Percentiles rank a stretch among this genome's conserved stretches.
phyloP scores from a whole-genome alignment of 2,113 vertebrate genomes.

The Brienomyrus longianalis region DNA sequence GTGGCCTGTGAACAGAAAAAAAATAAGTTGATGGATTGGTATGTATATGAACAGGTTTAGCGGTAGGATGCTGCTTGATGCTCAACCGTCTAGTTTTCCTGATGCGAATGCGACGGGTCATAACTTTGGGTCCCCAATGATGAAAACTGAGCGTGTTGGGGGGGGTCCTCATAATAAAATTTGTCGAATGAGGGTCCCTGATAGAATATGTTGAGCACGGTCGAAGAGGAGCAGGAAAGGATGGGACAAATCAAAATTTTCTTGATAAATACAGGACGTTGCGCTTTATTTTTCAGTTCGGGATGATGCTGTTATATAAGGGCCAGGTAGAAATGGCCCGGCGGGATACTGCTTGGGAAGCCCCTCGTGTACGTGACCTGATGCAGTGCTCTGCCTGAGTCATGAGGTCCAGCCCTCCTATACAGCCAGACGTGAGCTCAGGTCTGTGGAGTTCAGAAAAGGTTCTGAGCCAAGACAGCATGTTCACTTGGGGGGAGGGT shows the following conservation, averaged over 20 bases:
- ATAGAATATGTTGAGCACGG: neutral
- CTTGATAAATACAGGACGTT: neutral
- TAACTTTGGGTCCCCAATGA: neutral
- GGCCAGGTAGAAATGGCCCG: neutral
- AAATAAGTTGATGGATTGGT: neutral
- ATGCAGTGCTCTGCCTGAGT: constrained; percentile 27
- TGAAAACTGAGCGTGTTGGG: neutral
- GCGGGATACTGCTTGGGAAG: neutral
- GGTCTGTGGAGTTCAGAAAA: constrained; percentile 11
- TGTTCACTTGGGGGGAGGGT: constrained; percentile 32
- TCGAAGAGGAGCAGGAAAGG: neutral
- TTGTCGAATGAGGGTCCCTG: neutral
- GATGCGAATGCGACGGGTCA: neutral
- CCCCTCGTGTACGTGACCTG: constrained; percentile 46
- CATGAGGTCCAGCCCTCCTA: neutral
- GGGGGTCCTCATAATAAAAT: neutral
- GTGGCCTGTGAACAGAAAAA: neutral
- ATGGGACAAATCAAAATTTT: neutral
- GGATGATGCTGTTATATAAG: neutral
- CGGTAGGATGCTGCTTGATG: neutral
- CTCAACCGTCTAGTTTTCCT: neutral
- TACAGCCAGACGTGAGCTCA: constrained; percentile 44
- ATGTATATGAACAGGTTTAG: neutral
- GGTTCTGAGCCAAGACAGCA: neutral
- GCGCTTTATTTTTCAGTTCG: neutral